Conservation (phyloP, 2,797 vertebrate genomes). For the Lophotriccus pileatus region DNA sequence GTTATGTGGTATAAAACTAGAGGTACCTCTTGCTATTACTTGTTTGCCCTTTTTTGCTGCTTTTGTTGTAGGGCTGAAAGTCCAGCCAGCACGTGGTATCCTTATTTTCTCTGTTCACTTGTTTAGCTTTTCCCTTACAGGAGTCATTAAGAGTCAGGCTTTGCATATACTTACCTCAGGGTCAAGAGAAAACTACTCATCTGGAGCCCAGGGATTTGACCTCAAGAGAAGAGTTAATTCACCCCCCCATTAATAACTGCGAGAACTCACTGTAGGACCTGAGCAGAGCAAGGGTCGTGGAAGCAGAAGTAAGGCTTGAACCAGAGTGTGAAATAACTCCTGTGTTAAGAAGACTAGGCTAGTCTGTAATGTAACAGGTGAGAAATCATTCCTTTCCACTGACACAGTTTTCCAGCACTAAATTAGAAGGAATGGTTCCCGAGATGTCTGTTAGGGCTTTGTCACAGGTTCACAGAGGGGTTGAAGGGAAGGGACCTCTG, state of each 20-base stretch:
- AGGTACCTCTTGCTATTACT: neutral
- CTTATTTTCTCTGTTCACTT: constrained; percentile 10
- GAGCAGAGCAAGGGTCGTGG: neutral
- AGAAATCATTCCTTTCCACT: neutral
- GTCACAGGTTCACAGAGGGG: neutral
- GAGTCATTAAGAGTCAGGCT: neutral
- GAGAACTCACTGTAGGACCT: neutral
- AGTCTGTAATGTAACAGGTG: neutral
- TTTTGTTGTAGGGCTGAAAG: neutral
- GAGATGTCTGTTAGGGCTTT: neutral
- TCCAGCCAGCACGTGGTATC: neutral
- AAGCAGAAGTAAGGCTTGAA: neutral
- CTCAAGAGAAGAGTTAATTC: neutral
- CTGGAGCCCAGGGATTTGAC: neutral
- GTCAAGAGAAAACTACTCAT: neutral
- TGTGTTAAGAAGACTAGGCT: neutral
- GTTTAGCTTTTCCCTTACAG: neutral
- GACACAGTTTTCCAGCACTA: neutral
- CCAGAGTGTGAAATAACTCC: neutral
- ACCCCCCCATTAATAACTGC: neutral
- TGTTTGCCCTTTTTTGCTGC: neutral
- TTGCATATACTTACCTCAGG: neutral
- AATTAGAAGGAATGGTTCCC: neutral
- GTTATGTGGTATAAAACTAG: neutral
- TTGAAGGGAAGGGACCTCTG: neutral